Evolutionary conservation across 2,113 vertebrate species (phyloP).

Genomic region (Neolamprologus cancellatus): DNA sequence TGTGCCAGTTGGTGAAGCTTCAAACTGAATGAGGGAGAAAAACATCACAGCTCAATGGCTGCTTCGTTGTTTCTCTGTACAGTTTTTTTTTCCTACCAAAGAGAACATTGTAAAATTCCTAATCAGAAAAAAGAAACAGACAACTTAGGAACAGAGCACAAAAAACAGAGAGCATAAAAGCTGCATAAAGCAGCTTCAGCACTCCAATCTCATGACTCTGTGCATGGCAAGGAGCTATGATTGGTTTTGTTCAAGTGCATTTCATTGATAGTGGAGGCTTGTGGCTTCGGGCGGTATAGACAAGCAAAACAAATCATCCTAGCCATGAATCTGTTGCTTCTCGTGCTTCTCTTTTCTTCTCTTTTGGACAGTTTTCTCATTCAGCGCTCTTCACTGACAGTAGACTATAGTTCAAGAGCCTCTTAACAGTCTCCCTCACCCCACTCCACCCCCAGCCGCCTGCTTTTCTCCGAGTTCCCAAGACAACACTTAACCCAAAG

Average conservation of each 20-base stretch:
- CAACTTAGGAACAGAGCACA: slow-evolving; percentile 28
- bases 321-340: slow-evolving; percentile 45
- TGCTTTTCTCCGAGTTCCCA: slow-evolving; percentile 58
- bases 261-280: slow-evolving; percentile 41
- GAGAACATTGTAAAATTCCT: slow-evolving; percentile 58
- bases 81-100: slow-evolving; percentile 14
- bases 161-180: slow-evolving; percentile 26
- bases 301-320: slow-evolving; percentile 58
- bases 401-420: slow-evolving; percentile 64
- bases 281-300: slow-evolving; percentile 28
- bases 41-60: slow-evolving; percentile 57
- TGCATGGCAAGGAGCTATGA: slow-evolving; percentile 22
- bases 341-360: slow-evolving; percentile 48
- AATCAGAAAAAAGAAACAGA: slow-evolving; percentile 49
- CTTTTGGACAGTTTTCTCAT: slow-evolving; percentile 57
- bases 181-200: slow-evolving; percentile 50
- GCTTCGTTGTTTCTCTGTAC: slow-evolving; percentile 34
- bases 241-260: slow-evolving; percentile 25
- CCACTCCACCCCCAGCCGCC: slow-evolving; percentile 37
- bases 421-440: slow-evolving; percentile 60
- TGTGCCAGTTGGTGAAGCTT: slow-evolving; percentile 64
- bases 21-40: slow-evolving; percentile 59
- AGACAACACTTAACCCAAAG: slow-evolving; percentile 68
- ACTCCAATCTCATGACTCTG: slow-evolving; percentile 35
- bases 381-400: slow-evolving; percentile 61